Conservation (phyloP, 2,888 invertebrate species). For the Leptopilina myrica region DNA sequence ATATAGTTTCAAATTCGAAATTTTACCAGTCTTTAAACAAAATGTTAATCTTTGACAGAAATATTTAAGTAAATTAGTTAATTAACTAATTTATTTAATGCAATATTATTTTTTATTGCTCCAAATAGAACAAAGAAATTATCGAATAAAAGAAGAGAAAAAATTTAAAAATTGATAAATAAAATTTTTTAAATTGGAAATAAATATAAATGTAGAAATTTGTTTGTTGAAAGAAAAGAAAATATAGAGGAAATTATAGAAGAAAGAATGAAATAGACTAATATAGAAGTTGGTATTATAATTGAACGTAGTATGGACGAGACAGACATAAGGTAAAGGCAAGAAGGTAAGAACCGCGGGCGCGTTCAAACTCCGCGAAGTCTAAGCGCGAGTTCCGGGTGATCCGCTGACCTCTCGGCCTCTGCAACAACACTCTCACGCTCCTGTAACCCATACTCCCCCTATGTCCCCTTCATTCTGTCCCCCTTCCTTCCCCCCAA, state of each 20-base stretch:
- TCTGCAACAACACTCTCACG: constrained; percentile 77
- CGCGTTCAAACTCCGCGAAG: constrained; percentile 70
- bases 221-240: not conserved
- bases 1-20: too few species aligned
- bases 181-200: too few species aligned
- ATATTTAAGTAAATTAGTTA: too few species aligned
- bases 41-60: too few species aligned
- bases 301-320: constrained; percentile 55
- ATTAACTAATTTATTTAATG: too few species aligned
- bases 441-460: constrained; percentile 77
- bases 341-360: constrained; percentile 66
- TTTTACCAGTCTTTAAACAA: too few species aligned
- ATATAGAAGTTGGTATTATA: constrained; percentile 54
- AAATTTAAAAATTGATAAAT: too few species aligned
- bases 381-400: constrained; percentile 76
- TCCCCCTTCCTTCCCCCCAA: constrained; percentile 46
- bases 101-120: too few species aligned
- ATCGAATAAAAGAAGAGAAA: too few species aligned
- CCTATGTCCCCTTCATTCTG: constrained; percentile 67
- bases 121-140: too few species aligned
- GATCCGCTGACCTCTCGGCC: constrained; percentile 77
- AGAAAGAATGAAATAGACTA: constrained; percentile 46
- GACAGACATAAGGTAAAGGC: constrained; percentile 54
- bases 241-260: not conserved
- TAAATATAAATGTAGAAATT: too few species aligned